Evolutionary conservation across 2,113 vertebrate species (phyloP).

Genomic region (Lonchura striata): DNA sequence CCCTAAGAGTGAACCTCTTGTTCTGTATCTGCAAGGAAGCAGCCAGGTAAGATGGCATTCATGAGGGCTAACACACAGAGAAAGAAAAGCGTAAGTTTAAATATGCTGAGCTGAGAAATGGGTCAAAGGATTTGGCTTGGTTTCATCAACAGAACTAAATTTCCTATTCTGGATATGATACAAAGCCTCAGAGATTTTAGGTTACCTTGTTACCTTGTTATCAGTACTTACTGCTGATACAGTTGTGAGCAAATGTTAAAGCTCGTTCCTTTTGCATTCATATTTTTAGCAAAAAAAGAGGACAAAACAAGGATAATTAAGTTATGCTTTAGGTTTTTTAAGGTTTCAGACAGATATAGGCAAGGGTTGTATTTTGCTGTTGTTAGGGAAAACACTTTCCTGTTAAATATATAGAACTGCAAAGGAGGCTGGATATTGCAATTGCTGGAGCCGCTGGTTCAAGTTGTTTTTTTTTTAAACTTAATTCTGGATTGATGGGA

Average conservation of each 20-base stretch:
- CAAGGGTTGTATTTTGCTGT: neutral
- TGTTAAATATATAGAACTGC: neutral
- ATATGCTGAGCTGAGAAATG: conserved; percentile 28
- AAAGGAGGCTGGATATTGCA: neutral
- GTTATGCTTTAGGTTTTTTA: neutral
- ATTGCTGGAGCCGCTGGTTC: neutral
- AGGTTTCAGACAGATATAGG: neutral
- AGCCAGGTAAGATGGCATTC: conserved; percentile 77
- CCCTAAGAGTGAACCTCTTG: conserved; percentile 79
- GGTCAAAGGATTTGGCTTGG: conserved; percentile 56
- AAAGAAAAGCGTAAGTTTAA: neutral
- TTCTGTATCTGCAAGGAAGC: conserved; percentile 80
- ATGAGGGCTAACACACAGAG: neutral
- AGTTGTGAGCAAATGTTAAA: neutral
- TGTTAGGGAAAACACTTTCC: neutral
- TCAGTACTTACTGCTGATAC: neutral
- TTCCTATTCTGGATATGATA: neutral
- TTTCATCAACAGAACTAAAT: conserved; percentile 33
- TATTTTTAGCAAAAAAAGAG: neutral
- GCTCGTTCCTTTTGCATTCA: neutral
- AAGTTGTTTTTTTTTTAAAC: neutral
- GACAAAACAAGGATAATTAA: neutral
- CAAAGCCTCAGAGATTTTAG: neutral
- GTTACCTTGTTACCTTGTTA: neutral
- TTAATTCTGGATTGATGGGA: neutral